These are phyloP conservation scores for Zaprionus taronus DNA, from an alignment of 1,140 invertebrate species.

Conservation along the genomic window DNA sequence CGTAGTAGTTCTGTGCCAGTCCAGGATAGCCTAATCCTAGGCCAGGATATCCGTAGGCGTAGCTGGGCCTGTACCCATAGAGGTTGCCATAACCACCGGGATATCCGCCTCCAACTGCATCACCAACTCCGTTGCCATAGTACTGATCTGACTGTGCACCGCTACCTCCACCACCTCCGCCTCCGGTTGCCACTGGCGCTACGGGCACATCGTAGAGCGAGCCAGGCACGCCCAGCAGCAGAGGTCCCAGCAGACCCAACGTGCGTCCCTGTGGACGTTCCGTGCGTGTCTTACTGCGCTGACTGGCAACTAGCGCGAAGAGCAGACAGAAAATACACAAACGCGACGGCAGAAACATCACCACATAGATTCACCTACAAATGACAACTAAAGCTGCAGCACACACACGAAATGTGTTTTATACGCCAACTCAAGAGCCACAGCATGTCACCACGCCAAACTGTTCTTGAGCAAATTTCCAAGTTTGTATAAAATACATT, in stretches of 20 bases:
- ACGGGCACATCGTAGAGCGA: conserved; percentile 58
- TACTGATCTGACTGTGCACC: conserved; percentile 63
- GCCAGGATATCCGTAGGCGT: conserved; percentile 46
- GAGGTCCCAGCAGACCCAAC: conserved; percentile 63
- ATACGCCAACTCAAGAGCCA: conserved; percentile 41
- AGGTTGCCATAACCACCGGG: conserved; percentile 5
- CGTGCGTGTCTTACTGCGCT: conserved; percentile 29
- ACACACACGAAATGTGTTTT: conserved; percentile 52
- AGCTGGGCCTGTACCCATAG: conserved; percentile 56
- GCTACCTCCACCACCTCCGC: conserved; percentile 16
- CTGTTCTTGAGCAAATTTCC: conserved; percentile 65
- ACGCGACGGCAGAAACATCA: conserved; percentile 50
- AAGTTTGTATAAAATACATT: conserved; percentile 50
- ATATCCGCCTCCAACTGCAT: conserved; percentile 26
- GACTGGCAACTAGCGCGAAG: conserved; percentile 18
- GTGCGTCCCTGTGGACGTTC: conserved; percentile 61
- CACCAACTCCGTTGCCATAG: conserved; percentile 45
- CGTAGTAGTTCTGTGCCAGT: conserved; percentile 41
- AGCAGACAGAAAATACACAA: conserved; percentile 51
- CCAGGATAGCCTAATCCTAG: conserved; percentile 54
- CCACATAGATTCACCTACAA: conserved; percentile 12
- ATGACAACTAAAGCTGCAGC: conserved; percentile 52
- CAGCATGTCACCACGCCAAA: conserved; percentile 22
- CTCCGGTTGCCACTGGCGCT: conserved; percentile 1
- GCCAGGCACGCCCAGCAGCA: conserved; percentile 47